Percentiles rank a stretch among this genome's conserved stretches.
These are phyloP conservation scores for Ferrisia virgata DNA, from an alignment of 2,888 invertebrate species.

Conservation along the genomic window DNA sequence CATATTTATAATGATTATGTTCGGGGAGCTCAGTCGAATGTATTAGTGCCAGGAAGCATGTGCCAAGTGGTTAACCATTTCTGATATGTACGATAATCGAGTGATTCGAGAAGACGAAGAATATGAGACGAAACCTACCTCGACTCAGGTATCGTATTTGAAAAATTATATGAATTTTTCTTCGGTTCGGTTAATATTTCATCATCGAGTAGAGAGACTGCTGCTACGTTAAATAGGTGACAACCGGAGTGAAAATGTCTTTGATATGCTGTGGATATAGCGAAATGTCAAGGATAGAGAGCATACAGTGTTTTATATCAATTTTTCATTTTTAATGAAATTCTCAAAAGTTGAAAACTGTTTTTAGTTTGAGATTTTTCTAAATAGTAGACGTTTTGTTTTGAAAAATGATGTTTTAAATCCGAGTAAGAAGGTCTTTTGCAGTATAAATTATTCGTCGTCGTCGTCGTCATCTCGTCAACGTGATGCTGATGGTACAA, in stretches of 20 bases:
- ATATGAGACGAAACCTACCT: slow-evolving; percentile 21
- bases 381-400: background rate
- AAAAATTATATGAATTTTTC: background rate
- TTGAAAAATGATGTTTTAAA: background rate
- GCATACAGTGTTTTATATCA: background rate
- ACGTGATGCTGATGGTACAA: no score
- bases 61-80: slow-evolving; percentile 8
- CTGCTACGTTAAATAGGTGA: no score
- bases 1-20: background rate
- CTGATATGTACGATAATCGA: slow-evolving; percentile 39
- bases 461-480: background rate
- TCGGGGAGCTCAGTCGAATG: background rate
- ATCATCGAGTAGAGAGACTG: background rate
- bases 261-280: background rate
- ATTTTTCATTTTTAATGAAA: slow-evolving; percentile 16
- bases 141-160: slow-evolving; percentile 33
- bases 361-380: background rate
- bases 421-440: background rate
- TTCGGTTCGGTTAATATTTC: background rate
- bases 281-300: background rate
- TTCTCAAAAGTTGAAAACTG: background rate
- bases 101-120: slow-evolving; percentile 42
- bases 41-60: slow-evolving; percentile 19
- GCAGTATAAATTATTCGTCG: no score
- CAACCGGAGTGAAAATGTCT: background rate